These are phyloP conservation scores for Chanos chanos DNA, from an alignment of 2,797 vertebrate species.

Conservation along the genomic window DNA sequence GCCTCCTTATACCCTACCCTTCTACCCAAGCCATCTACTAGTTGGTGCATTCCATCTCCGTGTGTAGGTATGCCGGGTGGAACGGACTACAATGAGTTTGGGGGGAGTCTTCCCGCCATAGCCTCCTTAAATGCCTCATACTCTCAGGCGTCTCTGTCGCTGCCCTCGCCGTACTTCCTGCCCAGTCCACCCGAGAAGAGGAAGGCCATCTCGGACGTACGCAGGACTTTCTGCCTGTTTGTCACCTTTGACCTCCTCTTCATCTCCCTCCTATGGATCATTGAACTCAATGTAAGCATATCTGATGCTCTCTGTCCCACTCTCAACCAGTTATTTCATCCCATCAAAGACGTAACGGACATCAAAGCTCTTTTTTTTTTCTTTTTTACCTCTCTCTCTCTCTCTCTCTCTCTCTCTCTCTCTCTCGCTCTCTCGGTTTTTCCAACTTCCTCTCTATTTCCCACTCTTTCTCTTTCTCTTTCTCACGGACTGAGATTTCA, in stretches of 20 bases:
- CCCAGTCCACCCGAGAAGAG: slow-evolving; percentile 59
- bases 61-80: slow-evolving; percentile 68
- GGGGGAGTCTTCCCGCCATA: slow-evolving; percentile 84
- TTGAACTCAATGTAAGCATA: slow-evolving; percentile 88
- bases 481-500: too few relatives aligned
- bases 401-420: too few relatives aligned
- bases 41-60: neutral
- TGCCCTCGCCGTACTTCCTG: slow-evolving; percentile 66
- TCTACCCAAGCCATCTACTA: too few relatives aligned
- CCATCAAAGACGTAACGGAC: too few relatives aligned
- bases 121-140: slow-evolving; percentile 82
- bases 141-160: slow-evolving; percentile 70
- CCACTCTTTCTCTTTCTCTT: too few relatives aligned
- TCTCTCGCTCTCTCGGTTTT: too few relatives aligned
- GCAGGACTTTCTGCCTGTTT: slow-evolving; percentile 95
- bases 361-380: too few relatives aligned
- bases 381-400: too few relatives aligned
- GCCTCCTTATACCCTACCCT: too few relatives aligned
- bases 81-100: slow-evolving; percentile 73
- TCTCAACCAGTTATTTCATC: too few relatives aligned
- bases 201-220: slow-evolving; percentile 86
- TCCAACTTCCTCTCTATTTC: too few relatives aligned
- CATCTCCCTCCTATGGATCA: slow-evolving; percentile 92
- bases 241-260: slow-evolving; percentile 98
- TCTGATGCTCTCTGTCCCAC: neutral